Percentiles rank a stretch among this genome's conserved stretches.
phyloP scores from a whole-genome alignment of 2,113 vertebrate genomes.

The Bostrychus sinensis region DNA sequence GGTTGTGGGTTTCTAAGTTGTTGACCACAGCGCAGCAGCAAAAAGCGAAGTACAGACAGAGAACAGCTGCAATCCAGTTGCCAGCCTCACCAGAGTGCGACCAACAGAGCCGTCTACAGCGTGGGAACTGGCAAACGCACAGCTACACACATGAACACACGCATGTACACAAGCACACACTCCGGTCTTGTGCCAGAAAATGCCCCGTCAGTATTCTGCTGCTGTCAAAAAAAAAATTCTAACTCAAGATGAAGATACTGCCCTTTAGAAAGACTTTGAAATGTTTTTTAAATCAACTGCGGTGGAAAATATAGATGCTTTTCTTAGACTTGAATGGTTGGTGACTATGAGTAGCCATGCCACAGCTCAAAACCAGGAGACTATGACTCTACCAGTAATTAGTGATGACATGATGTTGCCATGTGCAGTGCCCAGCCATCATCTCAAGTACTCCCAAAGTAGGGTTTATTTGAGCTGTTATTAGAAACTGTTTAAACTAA shows the following conservation, averaged over 20 bases:
- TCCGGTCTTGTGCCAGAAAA: conserved; percentile 24
- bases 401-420: neutral
- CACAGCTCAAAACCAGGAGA: conserved; percentile 25
- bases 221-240: conserved; percentile 32
- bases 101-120: conserved; percentile 63
- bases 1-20: conserved; percentile 37
- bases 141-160: conserved; percentile 16
- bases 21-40: conserved; percentile 48
- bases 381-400: conserved; percentile 26
- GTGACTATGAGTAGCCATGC: conserved; percentile 16
- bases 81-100: conserved; percentile 61
- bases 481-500: neutral
- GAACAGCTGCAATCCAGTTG: conserved; percentile 70
- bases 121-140: conserved; percentile 66
- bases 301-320: conserved; percentile 30
- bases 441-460: neutral
- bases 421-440: neutral
- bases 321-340: conserved; percentile 40
- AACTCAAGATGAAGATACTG: neutral
- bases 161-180: conserved; percentile 18
- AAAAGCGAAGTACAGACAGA: conserved; percentile 40
- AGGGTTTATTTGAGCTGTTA: neutral
- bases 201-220: conserved; percentile 28
- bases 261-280: conserved; percentile 11
- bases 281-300: conserved; percentile 27